Percentiles rank a stretch among this genome's conserved stretches.
Evolutionary conservation across 2,113 vertebrate species (phyloP).

Genomic region (Epinephelus lanceolatus): DNA sequence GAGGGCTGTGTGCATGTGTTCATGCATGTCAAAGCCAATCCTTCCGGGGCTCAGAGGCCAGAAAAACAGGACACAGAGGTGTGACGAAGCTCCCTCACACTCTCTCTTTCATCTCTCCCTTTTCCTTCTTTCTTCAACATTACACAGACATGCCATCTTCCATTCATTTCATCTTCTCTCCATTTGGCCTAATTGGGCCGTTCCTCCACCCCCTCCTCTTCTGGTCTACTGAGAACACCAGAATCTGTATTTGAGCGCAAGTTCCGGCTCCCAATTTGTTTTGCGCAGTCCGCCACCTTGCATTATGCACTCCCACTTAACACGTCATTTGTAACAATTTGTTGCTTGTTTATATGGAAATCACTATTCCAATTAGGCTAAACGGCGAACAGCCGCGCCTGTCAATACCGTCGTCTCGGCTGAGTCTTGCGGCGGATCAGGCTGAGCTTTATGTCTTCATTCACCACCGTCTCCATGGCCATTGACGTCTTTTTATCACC

Average conservation of each 20-base stretch:
- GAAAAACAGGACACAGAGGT: not conserved
- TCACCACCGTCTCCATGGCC: not conserved
- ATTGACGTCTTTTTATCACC: slow-evolving; percentile 22
- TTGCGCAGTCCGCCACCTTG: slow-evolving; percentile 47
- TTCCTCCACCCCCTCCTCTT: slow-evolving; percentile 9
- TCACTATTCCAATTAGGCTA: slow-evolving; percentile 66
- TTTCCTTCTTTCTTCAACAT: not conserved
- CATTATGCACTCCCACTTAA: slow-evolving; percentile 56
- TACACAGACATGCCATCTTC: not conserved
- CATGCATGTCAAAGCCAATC: slow-evolving; percentile 49
- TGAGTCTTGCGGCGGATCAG: slow-evolving; percentile 12
- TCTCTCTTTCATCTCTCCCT: not conserved
- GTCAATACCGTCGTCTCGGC: slow-evolving; percentile 53
- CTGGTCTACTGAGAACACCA: slow-evolving; percentile 29
- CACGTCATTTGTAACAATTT: slow-evolving; percentile 74
- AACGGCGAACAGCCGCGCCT: slow-evolving; percentile 31
- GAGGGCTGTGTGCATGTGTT: slow-evolving; percentile 9
- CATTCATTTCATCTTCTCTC: not conserved
- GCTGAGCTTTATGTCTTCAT: slow-evolving; percentile 47
- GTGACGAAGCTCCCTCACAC: not conserved
- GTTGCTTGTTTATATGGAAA: slow-evolving; percentile 76
- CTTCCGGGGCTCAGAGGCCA: not conserved
- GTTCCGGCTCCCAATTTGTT: slow-evolving; percentile 35
- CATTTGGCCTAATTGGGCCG: slow-evolving; percentile 37
- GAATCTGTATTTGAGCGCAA: slow-evolving; percentile 31